Percentiles rank a stretch among this genome's conserved stretches.
These are phyloP conservation scores for Panthera uncia DNA, from an alignment of 2,113 vertebrate species.

Conservation along the genomic window DNA sequence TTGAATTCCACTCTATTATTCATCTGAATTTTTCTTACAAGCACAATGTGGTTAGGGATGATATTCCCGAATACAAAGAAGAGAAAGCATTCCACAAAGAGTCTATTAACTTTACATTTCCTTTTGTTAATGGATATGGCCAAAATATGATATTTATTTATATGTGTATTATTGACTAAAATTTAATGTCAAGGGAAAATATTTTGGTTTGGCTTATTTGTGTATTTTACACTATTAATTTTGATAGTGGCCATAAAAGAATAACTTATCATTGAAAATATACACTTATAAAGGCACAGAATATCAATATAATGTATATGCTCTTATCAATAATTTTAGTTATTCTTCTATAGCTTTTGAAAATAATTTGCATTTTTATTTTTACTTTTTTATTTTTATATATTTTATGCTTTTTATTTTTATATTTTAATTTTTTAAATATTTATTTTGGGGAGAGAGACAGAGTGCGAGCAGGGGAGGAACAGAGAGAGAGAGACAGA, in stretches of 20 bases:
- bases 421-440: too few species aligned
- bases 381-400: too few species aligned
- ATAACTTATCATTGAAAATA: not conserved
- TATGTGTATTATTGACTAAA: not conserved
- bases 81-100: not conserved
- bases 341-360: not conserved
- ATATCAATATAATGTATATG: not conserved
- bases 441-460: too few species aligned
- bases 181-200: not conserved
- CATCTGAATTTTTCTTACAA: conserved; percentile 10
- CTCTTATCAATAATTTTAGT: not conserved
- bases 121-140: not conserved
- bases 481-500: too few species aligned
- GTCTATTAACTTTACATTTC: not conserved
- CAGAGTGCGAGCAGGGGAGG: too few species aligned
- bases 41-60: not conserved
- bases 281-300: not conserved
- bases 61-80: not conserved
- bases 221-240: not conserved
- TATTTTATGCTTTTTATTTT: too few species aligned
- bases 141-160: not conserved
- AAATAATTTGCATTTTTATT: not conserved
- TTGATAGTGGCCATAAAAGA: not conserved
- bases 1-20: conserved; percentile 21
- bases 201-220: not conserved